phyloP scores from a whole-genome alignment of 2,797 vertebrate species.

The Lycodopsis pacificus region DNA sequence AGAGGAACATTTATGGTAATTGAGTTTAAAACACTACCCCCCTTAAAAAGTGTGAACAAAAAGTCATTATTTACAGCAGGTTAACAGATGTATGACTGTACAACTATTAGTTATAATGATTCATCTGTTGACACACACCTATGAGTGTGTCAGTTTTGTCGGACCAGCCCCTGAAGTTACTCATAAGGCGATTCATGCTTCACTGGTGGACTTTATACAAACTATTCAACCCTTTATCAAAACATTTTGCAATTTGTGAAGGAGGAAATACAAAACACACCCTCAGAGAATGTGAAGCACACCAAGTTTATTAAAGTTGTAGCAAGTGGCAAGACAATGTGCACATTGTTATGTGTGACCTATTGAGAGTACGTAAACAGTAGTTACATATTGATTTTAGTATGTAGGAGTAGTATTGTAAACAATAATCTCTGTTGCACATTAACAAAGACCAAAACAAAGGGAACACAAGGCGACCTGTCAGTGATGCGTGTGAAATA shows the following conservation, averaged over 20 bases:
- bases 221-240: background rate
- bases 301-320: constrained; percentile 55
- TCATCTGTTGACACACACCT: background rate
- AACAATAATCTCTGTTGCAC: constrained; percentile 31
- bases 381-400: constrained; percentile 30
- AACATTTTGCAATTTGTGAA: background rate
- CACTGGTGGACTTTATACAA: background rate
- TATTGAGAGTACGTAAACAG: constrained; percentile 14
- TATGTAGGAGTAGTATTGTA: constrained; percentile 13
- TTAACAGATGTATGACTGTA: background rate
- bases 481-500: constrained; percentile 5
- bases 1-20: background rate
- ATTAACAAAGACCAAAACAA: constrained; percentile 17
- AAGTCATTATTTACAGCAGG: background rate
- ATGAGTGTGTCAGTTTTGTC: background rate
- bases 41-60: background rate
- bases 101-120: background rate
- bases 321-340: constrained; percentile 22
- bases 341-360: constrained; percentile 32
- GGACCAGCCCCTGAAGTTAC: background rate
- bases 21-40: background rate
- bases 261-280: background rate
- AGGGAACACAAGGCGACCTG: background rate
- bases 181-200: background rate
- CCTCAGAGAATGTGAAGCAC: constrained; percentile 14